Evolutionary conservation across 2,113 vertebrate genomes (phyloP), one percentile per base, ranked within the genome.

Genomic region (Apodemus sylvaticus): DNA sequence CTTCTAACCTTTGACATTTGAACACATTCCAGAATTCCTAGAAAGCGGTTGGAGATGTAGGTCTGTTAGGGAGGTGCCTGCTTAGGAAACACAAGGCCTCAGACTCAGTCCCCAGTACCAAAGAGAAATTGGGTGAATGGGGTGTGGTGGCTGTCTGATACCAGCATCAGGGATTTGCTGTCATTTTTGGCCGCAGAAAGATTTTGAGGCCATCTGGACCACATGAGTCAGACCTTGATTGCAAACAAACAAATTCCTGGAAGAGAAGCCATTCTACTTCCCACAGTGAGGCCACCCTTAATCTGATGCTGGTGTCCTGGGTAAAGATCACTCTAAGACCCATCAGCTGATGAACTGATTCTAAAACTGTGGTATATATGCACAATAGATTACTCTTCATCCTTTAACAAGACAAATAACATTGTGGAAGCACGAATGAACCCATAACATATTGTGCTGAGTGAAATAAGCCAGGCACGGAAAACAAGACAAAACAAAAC

Each of bases 81-180:
- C 24, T 53, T 88, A 88, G 66, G 13, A 58, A 39, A 51, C 4
- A 6, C 12, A 51, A 73, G 12, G 36, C 4, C 16, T 39, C 48
- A 53, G 66, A n/a, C 51, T 68, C 7, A 39, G 16, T 39, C 48
- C 34, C n/a, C 8, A 73, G 36, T 14, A 89, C 9, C 13, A 17
- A 55, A 74, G 0, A 1, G 48, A 71, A 74, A 89, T 11, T 8
- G 36, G 36, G n/a, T 17, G 9, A 42, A 74, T 11, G 13, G 36
- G 36, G 16, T 11, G 9, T 22, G n/a, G n/a, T 60, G 0, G 51
- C 17, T 17, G 4, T 39, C 24, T 0, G 14, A 19, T 2, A 13
- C 9, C 2, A 58, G 36, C 26, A 31, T 58, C 9, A 8, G 51
- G 70, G 53, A n/a, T 19, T 74, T 24, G 74, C 7, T 26, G 53